A percentile compares a stretch with the other conserved stretches of the same genome.
Evolutionary conservation across 2,888 invertebrate genomes (phyloP).

Genomic region (Drosophila maculinotata): DNA sequence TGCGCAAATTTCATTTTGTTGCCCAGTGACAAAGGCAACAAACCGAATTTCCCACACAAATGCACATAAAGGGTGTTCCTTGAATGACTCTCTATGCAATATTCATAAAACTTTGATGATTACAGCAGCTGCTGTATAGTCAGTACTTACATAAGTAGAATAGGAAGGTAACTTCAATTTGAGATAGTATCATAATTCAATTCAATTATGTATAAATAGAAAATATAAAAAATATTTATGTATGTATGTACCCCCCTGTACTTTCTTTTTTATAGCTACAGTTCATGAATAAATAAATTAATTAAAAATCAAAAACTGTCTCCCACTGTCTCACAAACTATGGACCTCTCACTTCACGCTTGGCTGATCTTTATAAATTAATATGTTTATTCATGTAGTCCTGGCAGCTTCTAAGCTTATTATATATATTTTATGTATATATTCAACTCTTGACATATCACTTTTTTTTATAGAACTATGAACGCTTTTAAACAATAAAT

Average conservation of each 20-base stretch:
- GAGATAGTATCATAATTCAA: slow-evolving; percentile 8
- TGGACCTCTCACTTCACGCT: slow-evolving; percentile 7
- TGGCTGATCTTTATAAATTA: slow-evolving; percentile 1
- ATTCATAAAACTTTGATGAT: slow-evolving; percentile 33
- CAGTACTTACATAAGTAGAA: neutral
- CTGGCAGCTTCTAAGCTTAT: neutral
- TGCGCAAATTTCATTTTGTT: slow-evolving; percentile 64
- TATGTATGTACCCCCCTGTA: neutral
- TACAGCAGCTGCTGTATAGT: slow-evolving; percentile 29
- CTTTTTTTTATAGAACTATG: slow-evolving; percentile 14
- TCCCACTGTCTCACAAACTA: slow-evolving; percentile 1
- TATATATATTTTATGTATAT: neutral
- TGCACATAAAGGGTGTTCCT: slow-evolving; percentile 42
- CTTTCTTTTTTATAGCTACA: too few species aligned
- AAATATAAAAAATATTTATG: too few species aligned
- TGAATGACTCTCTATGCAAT: neutral
- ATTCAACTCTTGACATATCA: slow-evolving; percentile 16
- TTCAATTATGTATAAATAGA: neutral
- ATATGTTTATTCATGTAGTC: neutral
- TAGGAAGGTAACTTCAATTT: slow-evolving; percentile 6
- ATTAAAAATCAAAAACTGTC: slow-evolving; percentile 2
- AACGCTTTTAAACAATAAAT: slow-evolving; percentile 37
- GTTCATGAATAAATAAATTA: neutral
- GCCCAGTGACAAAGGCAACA: slow-evolving; percentile 39
- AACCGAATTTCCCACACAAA: slow-evolving; percentile 34